Percentiles rank a stretch among this genome's conserved stretches.
Evolutionary conservation across 2,797 vertebrate species (phyloP).

Genomic region (Selene dorsalis): DNA sequence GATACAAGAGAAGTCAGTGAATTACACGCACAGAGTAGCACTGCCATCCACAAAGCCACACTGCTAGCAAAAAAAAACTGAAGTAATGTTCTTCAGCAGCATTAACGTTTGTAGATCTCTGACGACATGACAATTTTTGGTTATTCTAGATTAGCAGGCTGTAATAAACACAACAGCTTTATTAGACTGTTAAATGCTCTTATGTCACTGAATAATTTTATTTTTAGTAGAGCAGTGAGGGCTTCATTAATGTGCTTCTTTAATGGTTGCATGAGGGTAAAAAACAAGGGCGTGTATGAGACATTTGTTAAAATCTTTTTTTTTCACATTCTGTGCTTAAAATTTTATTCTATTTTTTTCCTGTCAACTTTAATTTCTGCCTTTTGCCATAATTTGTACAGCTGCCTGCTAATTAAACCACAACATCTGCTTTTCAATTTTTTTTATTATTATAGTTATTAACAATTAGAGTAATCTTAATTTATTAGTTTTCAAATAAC

Average conservation of each 20-base stretch:
- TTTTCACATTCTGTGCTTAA: not conserved
- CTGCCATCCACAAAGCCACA: not conserved
- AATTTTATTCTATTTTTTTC: not conserved
- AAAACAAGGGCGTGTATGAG: not conserved
- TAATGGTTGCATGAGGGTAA: not conserved
- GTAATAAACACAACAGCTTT: not conserved
- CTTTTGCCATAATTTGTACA: not conserved
- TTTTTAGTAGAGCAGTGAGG: not conserved
- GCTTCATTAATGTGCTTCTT: not conserved
- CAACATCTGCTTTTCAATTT: not conserved
- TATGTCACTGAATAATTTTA: constrained; percentile 5
- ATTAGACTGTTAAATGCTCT: constrained; percentile 1
- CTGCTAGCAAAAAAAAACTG: not conserved
- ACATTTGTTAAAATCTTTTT: not conserved
- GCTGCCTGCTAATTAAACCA: constrained; percentile 2
- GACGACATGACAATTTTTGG: not conserved
- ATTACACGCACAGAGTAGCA: not conserved
- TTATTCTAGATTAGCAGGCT: not conserved
- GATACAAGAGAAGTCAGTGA: not conserved
- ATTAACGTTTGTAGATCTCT: not conserved
- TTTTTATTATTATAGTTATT: too few species aligned
- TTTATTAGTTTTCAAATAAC: not conserved
- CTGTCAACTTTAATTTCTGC: too few species aligned
- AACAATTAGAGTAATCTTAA: not conserved
- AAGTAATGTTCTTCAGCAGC: too few species aligned